These are phyloP conservation scores for Tragelaphus oryx DNA, from an alignment of 2,797 vertebrate genomes.

Conservation along the genomic window DNA sequence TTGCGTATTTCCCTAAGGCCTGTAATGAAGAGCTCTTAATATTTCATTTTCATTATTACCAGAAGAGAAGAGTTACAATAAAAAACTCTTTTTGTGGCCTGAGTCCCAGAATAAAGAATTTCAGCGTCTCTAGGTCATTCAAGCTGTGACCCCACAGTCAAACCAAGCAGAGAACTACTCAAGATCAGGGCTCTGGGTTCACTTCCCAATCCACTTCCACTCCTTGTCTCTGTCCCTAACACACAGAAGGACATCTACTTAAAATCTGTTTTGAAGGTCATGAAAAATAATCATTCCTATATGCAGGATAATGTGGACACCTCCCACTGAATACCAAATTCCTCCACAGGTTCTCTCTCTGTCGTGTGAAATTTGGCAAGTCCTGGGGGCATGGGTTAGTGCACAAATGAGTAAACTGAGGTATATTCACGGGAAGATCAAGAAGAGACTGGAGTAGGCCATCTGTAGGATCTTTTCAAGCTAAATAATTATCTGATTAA, in stretches of 20 bases:
- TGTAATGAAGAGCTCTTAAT: slow-evolving; percentile 74
- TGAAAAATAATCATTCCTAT: not conserved
- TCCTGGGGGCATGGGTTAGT: not conserved
- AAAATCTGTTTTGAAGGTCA: slow-evolving; percentile 6
- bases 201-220: not conserved
- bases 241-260: not conserved
- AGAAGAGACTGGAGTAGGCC: not conserved
- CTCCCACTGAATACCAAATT: not conserved
- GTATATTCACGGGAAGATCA: not conserved
- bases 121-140: slow-evolving; percentile 34
- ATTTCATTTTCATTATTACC: slow-evolving; percentile 75
- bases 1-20: slow-evolving; percentile 74
- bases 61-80: slow-evolving; percentile 61
- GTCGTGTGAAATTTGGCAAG: not conserved
- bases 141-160: not conserved
- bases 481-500: not conserved
- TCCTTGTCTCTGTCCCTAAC: not conserved
- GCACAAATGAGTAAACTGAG: not conserved
- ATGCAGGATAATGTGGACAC: not conserved
- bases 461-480: slow-evolving; percentile 4
- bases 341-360: not conserved
- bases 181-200: not conserved
- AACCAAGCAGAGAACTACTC: not conserved
- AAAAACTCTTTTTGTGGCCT: slow-evolving; percentile 61
- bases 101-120: slow-evolving; percentile 38